phyloP scores from a whole-genome alignment of 2,797 vertebrate genomes.

The Pipistrellus pygmaeus region DNA sequence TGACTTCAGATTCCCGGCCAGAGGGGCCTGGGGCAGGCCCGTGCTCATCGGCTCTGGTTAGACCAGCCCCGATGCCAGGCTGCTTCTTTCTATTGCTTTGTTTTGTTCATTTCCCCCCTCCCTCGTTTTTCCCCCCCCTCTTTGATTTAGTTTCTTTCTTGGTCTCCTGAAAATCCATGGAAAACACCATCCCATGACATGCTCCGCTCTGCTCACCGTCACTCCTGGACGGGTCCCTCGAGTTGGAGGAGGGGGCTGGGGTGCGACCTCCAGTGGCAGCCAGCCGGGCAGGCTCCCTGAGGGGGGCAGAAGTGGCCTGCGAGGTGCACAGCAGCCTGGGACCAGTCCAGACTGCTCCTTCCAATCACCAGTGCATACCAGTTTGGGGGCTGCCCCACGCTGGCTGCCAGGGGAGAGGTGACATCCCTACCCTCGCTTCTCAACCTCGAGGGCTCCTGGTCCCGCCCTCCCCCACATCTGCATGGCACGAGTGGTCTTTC shows the following conservation, averaged over 20 bases:
- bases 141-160: constrained; percentile 82
- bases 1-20: constrained; percentile 60
- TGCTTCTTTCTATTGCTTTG: constrained; percentile 61
- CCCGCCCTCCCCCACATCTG: constrained; percentile 70
- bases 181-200: constrained; percentile 87
- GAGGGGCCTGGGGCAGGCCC: constrained; percentile 52
- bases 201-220: constrained; percentile 82
- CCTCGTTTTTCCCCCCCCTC: constrained; percentile 27
- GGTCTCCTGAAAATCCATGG: constrained; percentile 87
- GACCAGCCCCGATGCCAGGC: constrained; percentile 62
- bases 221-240: constrained; percentile 64
- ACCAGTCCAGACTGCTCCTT: constrained; percentile 12
- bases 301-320: not conserved
- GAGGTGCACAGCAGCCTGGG: not conserved
- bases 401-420: constrained; percentile 63
- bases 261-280: constrained; percentile 72
- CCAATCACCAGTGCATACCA: not conserved
- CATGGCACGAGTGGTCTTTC: constrained; percentile 83
- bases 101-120: constrained; percentile 57
- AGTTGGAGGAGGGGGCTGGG: constrained; percentile 60
- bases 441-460: constrained; percentile 51
- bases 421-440: constrained; percentile 11
- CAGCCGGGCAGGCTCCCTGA: constrained; percentile 13
- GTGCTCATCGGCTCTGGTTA: constrained; percentile 42
- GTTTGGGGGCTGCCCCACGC: constrained; percentile 40